Conservation (phyloP, 2,113 vertebrate species). For the Xyrauchen texanus region DNA sequence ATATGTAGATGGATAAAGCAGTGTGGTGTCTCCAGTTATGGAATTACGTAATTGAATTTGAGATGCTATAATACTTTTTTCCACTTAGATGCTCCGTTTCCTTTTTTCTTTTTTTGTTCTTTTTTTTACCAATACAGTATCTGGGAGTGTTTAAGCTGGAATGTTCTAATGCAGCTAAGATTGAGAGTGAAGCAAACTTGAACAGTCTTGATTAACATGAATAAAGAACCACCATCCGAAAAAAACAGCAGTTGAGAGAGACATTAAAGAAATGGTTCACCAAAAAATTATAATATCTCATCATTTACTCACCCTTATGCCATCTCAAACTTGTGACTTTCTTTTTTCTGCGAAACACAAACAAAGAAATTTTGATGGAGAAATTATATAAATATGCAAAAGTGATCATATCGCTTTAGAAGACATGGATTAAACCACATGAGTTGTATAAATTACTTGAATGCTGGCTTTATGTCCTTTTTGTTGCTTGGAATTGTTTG, state of each 20-base stretch:
- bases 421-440: too few species aligned
- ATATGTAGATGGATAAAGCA: slow-evolving; percentile 59
- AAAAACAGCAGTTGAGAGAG: background rate
- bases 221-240: background rate
- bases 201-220: background rate
- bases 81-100: slow-evolving; percentile 47
- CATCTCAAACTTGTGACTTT: too few species aligned
- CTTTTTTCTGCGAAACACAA: too few species aligned
- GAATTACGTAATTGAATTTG: slow-evolving; percentile 63
- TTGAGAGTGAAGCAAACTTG: background rate
- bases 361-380: too few species aligned
- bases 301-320: too few species aligned
- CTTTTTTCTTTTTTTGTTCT: slow-evolving; percentile 54
- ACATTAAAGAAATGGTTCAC: too few species aligned
- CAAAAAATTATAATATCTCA: too few species aligned
- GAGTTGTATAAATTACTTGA: too few species aligned
- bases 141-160: slow-evolving; percentile 41
- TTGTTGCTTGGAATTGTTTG: too few species aligned
- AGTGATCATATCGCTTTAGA: too few species aligned
- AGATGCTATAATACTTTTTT: slow-evolving; percentile 56
- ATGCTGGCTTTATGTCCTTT: too few species aligned
- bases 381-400: too few species aligned
- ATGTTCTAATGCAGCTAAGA: slow-evolving; percentile 32
- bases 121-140: slow-evolving; percentile 48
- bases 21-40: slow-evolving; percentile 41